Evolutionary conservation across 2,113 vertebrate species (phyloP).

Genomic region (Excalfactoria chinensis): DNA sequence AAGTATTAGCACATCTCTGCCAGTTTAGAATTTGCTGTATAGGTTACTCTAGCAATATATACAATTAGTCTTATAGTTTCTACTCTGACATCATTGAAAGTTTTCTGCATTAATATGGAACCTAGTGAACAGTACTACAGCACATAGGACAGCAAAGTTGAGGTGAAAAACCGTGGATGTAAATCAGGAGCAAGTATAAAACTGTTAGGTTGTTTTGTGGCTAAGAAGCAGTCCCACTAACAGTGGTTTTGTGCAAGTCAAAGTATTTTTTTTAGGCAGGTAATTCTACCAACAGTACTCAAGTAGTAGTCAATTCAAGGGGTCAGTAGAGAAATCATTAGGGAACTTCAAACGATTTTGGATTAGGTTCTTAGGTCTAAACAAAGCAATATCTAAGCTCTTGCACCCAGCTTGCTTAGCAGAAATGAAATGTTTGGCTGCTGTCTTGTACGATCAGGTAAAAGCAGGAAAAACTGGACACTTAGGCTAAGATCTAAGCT

Average conservation of each 20-base stretch:
- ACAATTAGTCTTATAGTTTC: not conserved
- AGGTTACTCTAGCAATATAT: not conserved
- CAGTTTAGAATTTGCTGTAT: not conserved
- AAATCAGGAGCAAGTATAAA: not conserved
- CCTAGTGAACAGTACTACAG: not conserved
- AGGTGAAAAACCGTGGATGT: not conserved
- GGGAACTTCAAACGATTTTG: not conserved
- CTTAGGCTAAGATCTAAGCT: not conserved
- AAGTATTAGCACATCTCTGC: not conserved
- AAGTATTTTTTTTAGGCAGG: not conserved
- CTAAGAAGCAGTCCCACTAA: not conserved
- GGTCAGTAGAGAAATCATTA: not conserved
- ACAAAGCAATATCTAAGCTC: not conserved
- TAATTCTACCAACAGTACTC: not conserved
- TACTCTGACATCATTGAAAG: not conserved
- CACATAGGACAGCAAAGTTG: not conserved
- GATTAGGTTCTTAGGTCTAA: not conserved
- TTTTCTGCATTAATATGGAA: not conserved
- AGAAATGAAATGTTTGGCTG: not conserved
- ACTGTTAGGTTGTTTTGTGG: not conserved
- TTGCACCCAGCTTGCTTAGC: not conserved
- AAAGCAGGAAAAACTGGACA: not conserved
- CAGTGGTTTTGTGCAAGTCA: not conserved
- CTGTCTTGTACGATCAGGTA: not conserved
- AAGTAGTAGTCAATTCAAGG: not conserved